Conservation (phyloP, 1,140 invertebrate genomes). For the Tetragnatha versicolor region DNA sequence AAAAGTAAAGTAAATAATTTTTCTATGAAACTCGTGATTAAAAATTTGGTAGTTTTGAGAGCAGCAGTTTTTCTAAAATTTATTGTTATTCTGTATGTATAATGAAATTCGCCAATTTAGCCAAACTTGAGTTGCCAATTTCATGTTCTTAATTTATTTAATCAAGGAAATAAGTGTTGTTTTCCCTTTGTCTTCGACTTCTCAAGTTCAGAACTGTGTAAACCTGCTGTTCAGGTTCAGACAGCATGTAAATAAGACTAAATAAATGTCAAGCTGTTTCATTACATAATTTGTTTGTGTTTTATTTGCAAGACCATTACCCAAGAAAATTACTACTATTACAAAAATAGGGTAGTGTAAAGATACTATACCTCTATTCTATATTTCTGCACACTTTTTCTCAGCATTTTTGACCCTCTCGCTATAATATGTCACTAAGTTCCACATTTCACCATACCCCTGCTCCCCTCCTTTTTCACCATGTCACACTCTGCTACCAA, state of each 20-base stretch:
- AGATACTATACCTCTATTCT: too few relatives aligned
- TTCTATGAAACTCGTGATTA: neutral
- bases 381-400: too few relatives aligned
- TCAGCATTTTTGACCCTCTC: too few relatives aligned
- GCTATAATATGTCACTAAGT: too few relatives aligned
- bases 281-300: neutral
- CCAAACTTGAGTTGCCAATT: constrained; percentile 52
- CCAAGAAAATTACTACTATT: too few relatives aligned
- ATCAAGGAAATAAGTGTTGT: neutral
- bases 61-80: constrained; percentile 9
- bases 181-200: neutral
- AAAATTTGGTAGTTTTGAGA: constrained; percentile 2
- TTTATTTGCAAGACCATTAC: too few relatives aligned
- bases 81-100: neutral
- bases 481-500: too few relatives aligned
- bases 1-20: too few relatives aligned
- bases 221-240: constrained; percentile 1
- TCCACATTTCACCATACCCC: too few relatives aligned
- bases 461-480: too few relatives aligned
- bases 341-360: too few relatives aligned
- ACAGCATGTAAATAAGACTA: constrained; percentile 25
- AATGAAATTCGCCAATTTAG: constrained; percentile 1
- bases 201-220: neutral
- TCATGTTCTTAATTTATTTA: constrained; percentile 50
- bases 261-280: constrained; percentile 47